These are phyloP conservation scores for Phortica magna DNA, from an alignment of 2,888 invertebrate species.

Conservation along the genomic window DNA sequence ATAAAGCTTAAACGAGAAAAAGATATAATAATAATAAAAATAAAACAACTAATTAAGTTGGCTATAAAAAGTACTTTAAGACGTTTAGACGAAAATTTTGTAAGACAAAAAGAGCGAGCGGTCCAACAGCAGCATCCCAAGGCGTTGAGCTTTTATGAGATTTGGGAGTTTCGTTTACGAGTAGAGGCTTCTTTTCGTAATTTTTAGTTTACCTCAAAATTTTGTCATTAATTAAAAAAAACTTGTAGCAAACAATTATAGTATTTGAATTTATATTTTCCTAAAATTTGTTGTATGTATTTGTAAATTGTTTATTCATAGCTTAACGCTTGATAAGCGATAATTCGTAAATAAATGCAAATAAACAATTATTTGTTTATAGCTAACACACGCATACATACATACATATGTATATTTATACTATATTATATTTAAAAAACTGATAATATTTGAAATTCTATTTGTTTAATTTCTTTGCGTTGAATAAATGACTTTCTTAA, in stretches of 20 bases:
- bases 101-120: neutral
- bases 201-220: too few species aligned
- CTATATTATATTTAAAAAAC: neutral
- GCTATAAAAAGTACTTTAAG: conserved; percentile 2
- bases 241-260: too few species aligned
- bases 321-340: neutral
- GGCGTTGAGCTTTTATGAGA: neutral
- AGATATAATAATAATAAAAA: neutral
- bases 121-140: conserved; percentile 1
- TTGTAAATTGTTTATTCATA: neutral
- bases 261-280: neutral
- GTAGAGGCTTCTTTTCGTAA: too few species aligned
- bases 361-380: conserved; percentile 14
- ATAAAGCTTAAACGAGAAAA: conserved; percentile 3
- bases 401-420: neutral
- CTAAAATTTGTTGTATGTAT: neutral
- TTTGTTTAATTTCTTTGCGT: neutral
- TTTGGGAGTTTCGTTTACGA: too few species aligned
- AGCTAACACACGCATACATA: neutral
- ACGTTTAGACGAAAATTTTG: neutral
- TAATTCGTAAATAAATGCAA: neutral
- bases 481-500: too few species aligned
- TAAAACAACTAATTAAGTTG: neutral
- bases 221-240: too few species aligned
- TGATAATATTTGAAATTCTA: neutral